Conservation (phyloP, 2,113 vertebrate genomes). For the Cebidichthys violaceus region DNA sequence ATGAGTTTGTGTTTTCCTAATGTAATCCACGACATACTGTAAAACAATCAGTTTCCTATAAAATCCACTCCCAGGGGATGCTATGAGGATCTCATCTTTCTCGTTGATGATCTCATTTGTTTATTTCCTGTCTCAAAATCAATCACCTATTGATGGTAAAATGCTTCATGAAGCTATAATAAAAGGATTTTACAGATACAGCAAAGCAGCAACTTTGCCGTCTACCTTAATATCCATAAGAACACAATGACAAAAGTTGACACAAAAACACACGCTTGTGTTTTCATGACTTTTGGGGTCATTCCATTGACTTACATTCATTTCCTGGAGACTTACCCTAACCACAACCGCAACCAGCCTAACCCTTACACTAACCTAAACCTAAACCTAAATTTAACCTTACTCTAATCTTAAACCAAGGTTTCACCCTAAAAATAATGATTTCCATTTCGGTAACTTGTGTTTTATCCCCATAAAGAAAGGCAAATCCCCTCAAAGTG, state of each 20-base stretch:
- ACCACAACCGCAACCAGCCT: too few species aligned
- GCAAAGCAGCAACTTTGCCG: not conserved
- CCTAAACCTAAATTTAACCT: not conserved
- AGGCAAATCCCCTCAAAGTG: not conserved
- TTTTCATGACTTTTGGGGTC: not conserved
- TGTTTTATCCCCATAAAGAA: not conserved
- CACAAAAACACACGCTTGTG: not conserved
- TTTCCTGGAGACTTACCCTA: not conserved
- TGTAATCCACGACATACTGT: not conserved
- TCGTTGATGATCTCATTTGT: constrained; percentile 23
- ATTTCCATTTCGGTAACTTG: not conserved
- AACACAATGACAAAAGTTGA: not conserved
- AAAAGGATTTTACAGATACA: not conserved
- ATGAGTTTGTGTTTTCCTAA: not conserved
- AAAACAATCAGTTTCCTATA: constrained; percentile 25
- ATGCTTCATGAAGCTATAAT: constrained; percentile 15
- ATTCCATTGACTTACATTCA: not conserved
- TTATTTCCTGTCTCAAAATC: not conserved
- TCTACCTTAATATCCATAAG: not conserved
- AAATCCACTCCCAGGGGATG: constrained; percentile 1
- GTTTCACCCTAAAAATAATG: not conserved
- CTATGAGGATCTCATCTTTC: constrained; percentile 7
- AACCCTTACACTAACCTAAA: not conserved
- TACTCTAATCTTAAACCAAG: not conserved
- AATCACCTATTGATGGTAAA: constrained; percentile 23